phyloP scores from a whole-genome alignment of 1,140 invertebrate species.

The Holotrichia oblita region DNA sequence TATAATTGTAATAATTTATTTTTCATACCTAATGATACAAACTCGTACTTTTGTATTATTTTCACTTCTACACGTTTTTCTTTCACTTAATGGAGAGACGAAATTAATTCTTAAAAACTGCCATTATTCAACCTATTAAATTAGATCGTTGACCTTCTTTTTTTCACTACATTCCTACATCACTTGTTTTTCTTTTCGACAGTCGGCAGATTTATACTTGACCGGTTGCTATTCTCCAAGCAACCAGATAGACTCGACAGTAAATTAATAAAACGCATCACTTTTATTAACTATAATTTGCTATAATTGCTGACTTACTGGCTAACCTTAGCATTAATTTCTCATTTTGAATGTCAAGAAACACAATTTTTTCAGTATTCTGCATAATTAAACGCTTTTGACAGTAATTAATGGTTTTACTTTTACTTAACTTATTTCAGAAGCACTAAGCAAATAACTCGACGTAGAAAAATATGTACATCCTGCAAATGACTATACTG shows the following conservation, averaged over 20 bases:
- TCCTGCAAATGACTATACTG: too few species aligned
- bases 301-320: not conserved
- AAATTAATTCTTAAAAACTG: not conserved
- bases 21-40: too few species aligned
- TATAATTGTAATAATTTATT: too few species aligned
- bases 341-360: not conserved
- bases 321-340: not conserved
- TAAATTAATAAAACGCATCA: not conserved
- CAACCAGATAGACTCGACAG: not conserved
- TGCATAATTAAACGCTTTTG: too few species aligned
- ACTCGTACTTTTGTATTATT: not conserved
- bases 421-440: too few species aligned
- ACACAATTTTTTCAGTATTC: not conserved
- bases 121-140: not conserved
- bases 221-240: not conserved
- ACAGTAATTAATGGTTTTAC: too few species aligned
- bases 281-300: not conserved
- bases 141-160: conserved; percentile 1
- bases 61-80: conserved; percentile 2
- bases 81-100: not conserved
- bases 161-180: not conserved
- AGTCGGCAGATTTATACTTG: not conserved
- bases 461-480: too few species aligned
- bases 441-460: too few species aligned
- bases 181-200: not conserved